Percentiles rank a stretch among this genome's conserved stretches.
Conservation (phyloP, 2,113 vertebrate genomes). For the Paracanthobrama guichenoti region DNA sequence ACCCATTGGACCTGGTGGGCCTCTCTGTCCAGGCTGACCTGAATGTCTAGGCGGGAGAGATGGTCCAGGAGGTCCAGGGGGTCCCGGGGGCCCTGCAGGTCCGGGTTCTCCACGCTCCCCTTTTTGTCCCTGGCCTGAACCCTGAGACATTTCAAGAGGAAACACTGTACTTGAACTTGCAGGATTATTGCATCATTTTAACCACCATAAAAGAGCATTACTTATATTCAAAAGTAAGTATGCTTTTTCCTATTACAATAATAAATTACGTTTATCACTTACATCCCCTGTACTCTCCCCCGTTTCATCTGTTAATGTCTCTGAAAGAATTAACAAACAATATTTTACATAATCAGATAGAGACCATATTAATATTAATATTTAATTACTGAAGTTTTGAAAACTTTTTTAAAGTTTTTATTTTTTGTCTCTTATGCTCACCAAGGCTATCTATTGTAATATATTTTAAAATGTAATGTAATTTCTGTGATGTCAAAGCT, state of each 20-base stretch:
- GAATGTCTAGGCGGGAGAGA: slow-evolving; percentile 39
- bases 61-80: slow-evolving; percentile 62
- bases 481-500: too few relatives aligned
- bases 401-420: too few relatives aligned
- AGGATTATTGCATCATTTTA: background rate
- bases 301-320: slow-evolving; percentile 57
- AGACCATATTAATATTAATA: background rate
- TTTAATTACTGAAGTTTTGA: background rate
- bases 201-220: background rate
- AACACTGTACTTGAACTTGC: background rate
- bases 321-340: slow-evolving; percentile 50
- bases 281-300: slow-evolving; percentile 60
- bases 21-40: slow-evolving; percentile 60
- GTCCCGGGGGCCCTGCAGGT: slow-evolving; percentile 61
- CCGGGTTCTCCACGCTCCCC: slow-evolving; percentile 73
- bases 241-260: background rate
- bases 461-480: too few relatives aligned
- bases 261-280: slow-evolving; percentile 43
- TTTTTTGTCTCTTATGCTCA: too few relatives aligned
- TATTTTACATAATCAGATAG: background rate
- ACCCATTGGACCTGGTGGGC: slow-evolving; percentile 67
- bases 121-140: slow-evolving; percentile 58
- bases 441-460: too few relatives aligned
- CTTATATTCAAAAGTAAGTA: background rate
- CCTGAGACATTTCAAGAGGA: background rate